A percentile compares a stretch with the other conserved stretches of the same genome.
Evolutionary conservation across 2,888 invertebrate genomes (phyloP).

Genomic region (Nycteola revayana): DNA sequence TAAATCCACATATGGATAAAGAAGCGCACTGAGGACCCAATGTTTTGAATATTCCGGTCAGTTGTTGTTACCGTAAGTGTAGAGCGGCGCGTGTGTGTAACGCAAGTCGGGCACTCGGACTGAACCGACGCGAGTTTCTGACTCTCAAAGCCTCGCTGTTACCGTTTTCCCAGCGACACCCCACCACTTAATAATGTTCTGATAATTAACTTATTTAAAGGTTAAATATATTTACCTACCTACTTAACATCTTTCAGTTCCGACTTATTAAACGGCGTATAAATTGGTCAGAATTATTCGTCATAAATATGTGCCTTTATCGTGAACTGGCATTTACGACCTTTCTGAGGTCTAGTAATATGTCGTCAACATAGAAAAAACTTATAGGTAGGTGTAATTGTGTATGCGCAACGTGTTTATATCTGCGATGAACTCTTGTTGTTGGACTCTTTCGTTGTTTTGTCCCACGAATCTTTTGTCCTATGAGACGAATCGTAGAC

Average conservation of each 20-base stretch:
- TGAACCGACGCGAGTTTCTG: conserved; percentile 49
- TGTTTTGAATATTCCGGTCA: conserved; percentile 10
- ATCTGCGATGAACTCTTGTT: no score
- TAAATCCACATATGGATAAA: conserved; percentile 49
- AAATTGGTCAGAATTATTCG: conserved; percentile 30
- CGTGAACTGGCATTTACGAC: no score
- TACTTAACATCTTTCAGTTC: conserved; percentile 34
- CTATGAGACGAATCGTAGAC: no score
- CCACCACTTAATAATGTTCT: conserved; percentile 65
- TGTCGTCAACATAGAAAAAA: no score
- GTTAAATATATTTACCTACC: conserved; percentile 25
- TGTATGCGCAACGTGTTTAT: no score
- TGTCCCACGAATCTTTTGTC: no score
- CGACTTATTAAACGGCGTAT: conserved; percentile 30
- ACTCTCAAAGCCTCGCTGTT: conserved; percentile 38
- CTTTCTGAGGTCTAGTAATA: no score
- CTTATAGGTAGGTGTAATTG: no score
- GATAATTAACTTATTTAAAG: conserved; percentile 55
- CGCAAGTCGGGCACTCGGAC: conserved; percentile 46
- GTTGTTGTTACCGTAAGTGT: conserved; percentile 1
- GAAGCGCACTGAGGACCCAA: conserved; percentile 1
- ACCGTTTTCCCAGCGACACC: conserved; percentile 44
- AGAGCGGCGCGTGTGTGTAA: conserved; percentile 1
- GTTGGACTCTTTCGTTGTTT: no score
- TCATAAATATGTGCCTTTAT: no score